Percentiles rank a stretch among this genome's conserved stretches.
phyloP scores from a whole-genome alignment of 2,113 vertebrate genomes.

The Chelonoidis abingdonii region DNA sequence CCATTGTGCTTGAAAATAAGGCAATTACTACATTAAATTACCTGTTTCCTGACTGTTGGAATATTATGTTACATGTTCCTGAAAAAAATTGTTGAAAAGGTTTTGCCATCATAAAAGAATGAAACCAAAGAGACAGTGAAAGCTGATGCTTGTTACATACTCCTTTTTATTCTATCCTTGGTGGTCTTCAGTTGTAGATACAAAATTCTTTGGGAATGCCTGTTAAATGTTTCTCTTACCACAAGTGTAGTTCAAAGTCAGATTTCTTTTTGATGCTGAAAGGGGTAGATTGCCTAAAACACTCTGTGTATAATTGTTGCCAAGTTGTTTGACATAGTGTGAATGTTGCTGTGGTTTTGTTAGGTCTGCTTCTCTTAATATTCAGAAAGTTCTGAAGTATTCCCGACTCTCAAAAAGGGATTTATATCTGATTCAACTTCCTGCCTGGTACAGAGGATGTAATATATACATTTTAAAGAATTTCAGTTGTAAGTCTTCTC shows the following conservation, averaged over 20 bases:
- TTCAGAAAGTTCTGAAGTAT: neutral
- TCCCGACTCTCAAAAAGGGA: neutral
- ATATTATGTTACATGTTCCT: neutral
- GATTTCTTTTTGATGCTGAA: conserved; percentile 40
- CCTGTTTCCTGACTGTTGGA: neutral
- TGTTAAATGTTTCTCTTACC: conserved; percentile 1
- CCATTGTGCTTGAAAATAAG: conserved; percentile 10
- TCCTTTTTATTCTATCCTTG: neutral
- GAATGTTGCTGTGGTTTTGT: neutral
- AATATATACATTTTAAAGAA: neutral
- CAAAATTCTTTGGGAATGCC: neutral
- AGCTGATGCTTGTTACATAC: neutral
- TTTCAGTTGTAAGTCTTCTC: neutral
- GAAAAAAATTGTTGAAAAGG: neutral
- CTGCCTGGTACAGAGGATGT: neutral
- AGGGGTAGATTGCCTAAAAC: neutral
- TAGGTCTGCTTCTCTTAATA: neutral
- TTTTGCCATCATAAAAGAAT: neutral
- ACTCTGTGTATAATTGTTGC: neutral
- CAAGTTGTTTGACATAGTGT: neutral
- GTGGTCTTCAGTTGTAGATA: neutral
- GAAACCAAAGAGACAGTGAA: neutral
- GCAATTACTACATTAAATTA: neutral
- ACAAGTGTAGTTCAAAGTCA: conserved; percentile 27
- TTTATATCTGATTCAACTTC: conserved; percentile 15